A percentile compares a stretch with the other conserved stretches of the same genome.
Evolutionary conservation across 2,888 invertebrate species (phyloP).

Genomic region (Branchipolynoe longqiensis): DNA sequence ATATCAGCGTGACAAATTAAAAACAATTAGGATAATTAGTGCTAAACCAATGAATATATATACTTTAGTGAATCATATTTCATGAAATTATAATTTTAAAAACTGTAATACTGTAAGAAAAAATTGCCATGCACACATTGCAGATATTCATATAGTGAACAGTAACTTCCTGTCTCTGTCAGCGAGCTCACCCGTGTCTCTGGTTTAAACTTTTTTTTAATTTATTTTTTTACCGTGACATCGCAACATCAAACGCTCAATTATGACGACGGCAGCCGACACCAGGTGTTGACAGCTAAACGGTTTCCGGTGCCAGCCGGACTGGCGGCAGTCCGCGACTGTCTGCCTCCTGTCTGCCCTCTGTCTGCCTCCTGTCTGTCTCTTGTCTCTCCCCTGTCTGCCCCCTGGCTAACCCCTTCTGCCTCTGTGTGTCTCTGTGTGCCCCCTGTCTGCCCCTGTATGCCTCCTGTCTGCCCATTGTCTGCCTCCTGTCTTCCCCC

Average conservation of each 20-base stretch:
- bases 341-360: neutral
- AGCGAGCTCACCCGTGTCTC: neutral
- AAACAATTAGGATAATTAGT: too few species aligned
- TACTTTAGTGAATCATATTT: too few species aligned
- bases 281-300: neutral
- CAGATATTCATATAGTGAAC: neutral
- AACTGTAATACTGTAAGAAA: too few species aligned
- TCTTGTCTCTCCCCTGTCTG: too few species aligned
- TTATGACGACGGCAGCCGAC: neutral
- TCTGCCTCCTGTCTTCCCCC: neutral
- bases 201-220: too few species aligned
- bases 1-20: too few species aligned
- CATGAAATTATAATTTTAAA: too few species aligned
- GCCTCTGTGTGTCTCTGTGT: neutral
- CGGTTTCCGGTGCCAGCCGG: constrained; percentile 23
- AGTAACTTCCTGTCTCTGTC: neutral
- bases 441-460: neutral
- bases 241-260: constrained; percentile 48
- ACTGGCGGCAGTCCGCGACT: neutral
- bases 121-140: too few species aligned
- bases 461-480: neutral
- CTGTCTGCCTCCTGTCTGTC: too few species aligned
- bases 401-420: neutral
- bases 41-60: too few species aligned
- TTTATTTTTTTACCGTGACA: constrained; percentile 33